phyloP scores from a whole-genome alignment of 2,888 invertebrate species.

The Pseudolycoriella hygida region DNA sequence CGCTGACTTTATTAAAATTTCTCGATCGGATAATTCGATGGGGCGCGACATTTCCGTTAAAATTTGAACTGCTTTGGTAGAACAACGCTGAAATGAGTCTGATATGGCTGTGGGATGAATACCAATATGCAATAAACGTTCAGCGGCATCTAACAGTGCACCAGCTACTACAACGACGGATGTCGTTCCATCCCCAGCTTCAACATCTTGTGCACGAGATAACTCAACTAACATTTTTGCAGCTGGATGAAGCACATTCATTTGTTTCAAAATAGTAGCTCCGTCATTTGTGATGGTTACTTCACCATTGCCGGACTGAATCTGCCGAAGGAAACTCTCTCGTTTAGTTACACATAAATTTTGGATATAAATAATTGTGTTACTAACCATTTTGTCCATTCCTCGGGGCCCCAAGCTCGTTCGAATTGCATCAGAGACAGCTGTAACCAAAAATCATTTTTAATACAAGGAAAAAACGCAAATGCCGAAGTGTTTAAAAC shows the following conservation, averaged over 20 bases:
- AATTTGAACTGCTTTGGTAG: conserved; percentile 35
- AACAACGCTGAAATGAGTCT: conserved; percentile 75
- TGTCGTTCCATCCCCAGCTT: conserved; percentile 98
- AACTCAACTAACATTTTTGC: conserved; percentile 99
- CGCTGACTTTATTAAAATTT: conserved; percentile 83
- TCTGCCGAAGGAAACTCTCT: conserved; percentile 41
- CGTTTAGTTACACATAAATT: conserved; percentile 1
- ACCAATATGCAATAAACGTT: conserved; percentile 79
- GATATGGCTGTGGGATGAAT: conserved; percentile 97
- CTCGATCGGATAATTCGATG: conserved; percentile 69
- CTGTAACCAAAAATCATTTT: conserved; percentile 35
- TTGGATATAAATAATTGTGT: no score
- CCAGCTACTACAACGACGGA: conserved; percentile 97
- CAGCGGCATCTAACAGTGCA: conserved; percentile 83
- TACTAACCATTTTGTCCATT: conserved; percentile 97
- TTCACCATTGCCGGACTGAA: conserved; percentile 91
- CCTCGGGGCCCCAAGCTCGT: conserved; percentile 97
- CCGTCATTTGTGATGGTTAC: conserved; percentile 99
- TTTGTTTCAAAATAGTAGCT: conserved; percentile 96
- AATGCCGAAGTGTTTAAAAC: no score
- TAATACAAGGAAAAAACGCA: no score
- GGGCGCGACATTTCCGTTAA: conserved; percentile 71
- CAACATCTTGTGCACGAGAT: conserved; percentile 95
- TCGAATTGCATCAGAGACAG: conserved; percentile 95
- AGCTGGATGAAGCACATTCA: conserved; percentile 96